phyloP scores from a whole-genome alignment of 1,140 invertebrate species.

The Drusus annulatus region DNA sequence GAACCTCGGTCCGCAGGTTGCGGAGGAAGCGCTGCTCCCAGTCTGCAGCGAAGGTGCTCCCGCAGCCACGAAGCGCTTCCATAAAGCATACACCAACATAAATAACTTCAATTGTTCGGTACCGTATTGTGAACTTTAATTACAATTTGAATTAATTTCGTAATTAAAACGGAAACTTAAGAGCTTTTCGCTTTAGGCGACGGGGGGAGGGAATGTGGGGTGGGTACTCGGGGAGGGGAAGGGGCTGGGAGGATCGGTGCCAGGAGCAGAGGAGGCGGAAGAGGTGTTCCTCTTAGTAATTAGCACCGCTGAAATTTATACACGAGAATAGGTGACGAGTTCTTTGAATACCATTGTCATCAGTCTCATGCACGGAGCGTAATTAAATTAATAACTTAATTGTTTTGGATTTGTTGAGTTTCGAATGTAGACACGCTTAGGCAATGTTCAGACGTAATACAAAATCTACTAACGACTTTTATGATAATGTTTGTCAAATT shows the following conservation, averaged over 20 bases:
- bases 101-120: constrained; percentile 60
- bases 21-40: neutral
- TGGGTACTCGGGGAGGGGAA: neutral
- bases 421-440: too few species aligned
- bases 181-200: constrained; percentile 60
- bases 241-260: neutral
- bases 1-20: constrained; percentile 3
- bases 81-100: constrained; percentile 61
- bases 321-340: constrained; percentile 48
- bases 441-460: too few species aligned
- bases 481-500: too few species aligned
- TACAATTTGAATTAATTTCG: constrained; percentile 61
- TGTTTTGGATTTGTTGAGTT: neutral
- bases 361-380: neutral
- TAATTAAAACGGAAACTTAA: constrained; percentile 61
- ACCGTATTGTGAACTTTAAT: constrained; percentile 60
- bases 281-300: constrained; percentile 42
- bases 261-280: neutral
- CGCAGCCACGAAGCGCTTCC: constrained; percentile 36
- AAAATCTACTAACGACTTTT: too few species aligned
- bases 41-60: constrained; percentile 54
- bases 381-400: constrained; percentile 9
- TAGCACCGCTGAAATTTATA: constrained; percentile 57
- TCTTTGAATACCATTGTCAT: constrained; percentile 12
- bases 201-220: neutral